Evolutionary conservation across 2,888 invertebrate genomes (phyloP).

Genomic region (Ophioninae sp.): DNA sequence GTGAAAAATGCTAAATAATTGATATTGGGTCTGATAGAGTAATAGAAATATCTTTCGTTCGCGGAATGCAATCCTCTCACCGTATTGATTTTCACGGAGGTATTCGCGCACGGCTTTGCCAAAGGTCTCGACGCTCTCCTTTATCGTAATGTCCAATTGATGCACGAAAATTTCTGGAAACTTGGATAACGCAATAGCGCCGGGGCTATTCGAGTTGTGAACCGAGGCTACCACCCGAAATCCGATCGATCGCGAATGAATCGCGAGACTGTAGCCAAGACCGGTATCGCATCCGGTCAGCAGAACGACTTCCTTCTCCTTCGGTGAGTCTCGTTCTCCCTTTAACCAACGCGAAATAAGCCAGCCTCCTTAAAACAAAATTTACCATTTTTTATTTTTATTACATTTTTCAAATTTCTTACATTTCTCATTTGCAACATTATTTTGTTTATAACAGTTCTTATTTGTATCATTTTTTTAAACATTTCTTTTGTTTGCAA

Average conservation of each 20-base stretch:
- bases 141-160: slow-evolving; percentile 86
- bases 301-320: slow-evolving; percentile 74
- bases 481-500: not conserved
- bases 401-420: not conserved
- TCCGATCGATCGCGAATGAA: slow-evolving; percentile 81
- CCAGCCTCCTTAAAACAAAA: slow-evolving; percentile 12
- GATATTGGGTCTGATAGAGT: not conserved
- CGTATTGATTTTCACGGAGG: slow-evolving; percentile 78
- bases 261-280: slow-evolving; percentile 88
- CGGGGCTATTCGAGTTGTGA: slow-evolving; percentile 84
- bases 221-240: slow-evolving; percentile 91
- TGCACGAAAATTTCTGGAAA: slow-evolving; percentile 81
- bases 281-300: slow-evolving; percentile 95
- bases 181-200: slow-evolving; percentile 83
- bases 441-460: not conserved
- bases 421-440: not conserved
- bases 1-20: not conserved
- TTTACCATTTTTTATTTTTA: not conserved
- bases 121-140: slow-evolving; percentile 83
- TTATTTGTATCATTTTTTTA: not conserved
- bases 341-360: not conserved
- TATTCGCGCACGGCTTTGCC: slow-evolving; percentile 78
- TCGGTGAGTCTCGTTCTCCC: slow-evolving; percentile 17
- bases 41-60: not conserved
- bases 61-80: slow-evolving; percentile 69